Base-by-base conservation (phyloP, 2,888 invertebrate genomes). In the Pristionchus mayeri region DNA sequence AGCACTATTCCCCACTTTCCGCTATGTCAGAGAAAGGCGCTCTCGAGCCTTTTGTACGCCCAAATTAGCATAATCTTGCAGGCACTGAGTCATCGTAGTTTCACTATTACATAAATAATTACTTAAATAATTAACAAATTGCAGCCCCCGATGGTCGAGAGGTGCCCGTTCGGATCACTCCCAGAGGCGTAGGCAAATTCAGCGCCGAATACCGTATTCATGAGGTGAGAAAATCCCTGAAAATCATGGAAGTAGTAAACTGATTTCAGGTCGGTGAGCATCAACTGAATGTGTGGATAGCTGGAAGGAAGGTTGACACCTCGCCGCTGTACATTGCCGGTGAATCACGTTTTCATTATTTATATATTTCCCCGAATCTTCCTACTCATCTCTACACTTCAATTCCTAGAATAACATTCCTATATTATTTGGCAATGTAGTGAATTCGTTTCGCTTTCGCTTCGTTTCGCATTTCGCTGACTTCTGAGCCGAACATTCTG, bases 201-300 rank as follows among this genome's bases (percentile, higher is more conserved):
- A 95, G 96, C 90, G 96, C 97, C 90, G 96, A 98, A 94, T 98
- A 98, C 94, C 96, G 96, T 63, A 87, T 89, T 97, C 97, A 89
- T 57, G 88, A 90, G 88, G 89, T 89, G n/a, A n/a, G 27, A 48
- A 34, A 30, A 40, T 50, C 21, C 3, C 24, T 37, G 37, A 40
- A 57, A 57, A 21, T 24, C 21, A 18, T 18, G 7, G 11, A 54
- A 54, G 4, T 54, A 21, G n/a, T 24, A 40, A 71, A 48, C 24
- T n/a, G 48, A 52, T 76, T 86, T 37, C 44, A 89, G 89, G 88
- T 91, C 76, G 93, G 93, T 37, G 97, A 97, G 88, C 97, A 98
- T 94, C 95, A 97, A 87, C 96, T 98, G 91, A 97, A 97, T 94
- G 96, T 97, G 92, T 94, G 95, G 86, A 96, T 97, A 88, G 96